Conservation (phyloP, 2,888 invertebrate genomes). For the Hipparchia sbordonii region DNA sequence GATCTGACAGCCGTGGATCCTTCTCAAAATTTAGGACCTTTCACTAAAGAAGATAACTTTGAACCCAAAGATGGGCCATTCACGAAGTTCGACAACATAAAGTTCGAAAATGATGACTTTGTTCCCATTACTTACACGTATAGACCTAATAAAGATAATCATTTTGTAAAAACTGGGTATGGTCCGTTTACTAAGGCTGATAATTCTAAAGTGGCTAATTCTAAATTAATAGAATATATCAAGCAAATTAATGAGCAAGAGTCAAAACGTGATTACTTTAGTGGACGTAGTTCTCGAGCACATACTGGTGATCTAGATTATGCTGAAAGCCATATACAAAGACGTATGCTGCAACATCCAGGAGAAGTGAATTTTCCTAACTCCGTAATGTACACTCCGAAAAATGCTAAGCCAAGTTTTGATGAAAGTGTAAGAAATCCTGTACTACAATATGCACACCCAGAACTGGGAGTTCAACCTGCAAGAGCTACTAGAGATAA, state of each 20-base stretch:
- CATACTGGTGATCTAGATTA: conserved; percentile 74
- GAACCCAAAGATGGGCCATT: conserved; percentile 82
- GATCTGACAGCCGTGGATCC: conserved; percentile 56
- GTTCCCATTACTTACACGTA: conserved; percentile 63
- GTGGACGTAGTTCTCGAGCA: conserved; percentile 76
- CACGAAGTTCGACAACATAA: conserved; percentile 83
- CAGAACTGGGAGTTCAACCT: conserved; percentile 90
- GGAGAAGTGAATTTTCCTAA: conserved; percentile 85
- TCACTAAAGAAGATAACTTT: conserved; percentile 84
- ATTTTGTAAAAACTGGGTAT: conserved; percentile 74
- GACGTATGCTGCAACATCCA: conserved; percentile 87
- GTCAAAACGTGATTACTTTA: conserved; percentile 83
- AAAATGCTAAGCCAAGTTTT: conserved; percentile 83
- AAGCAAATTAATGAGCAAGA: conserved; percentile 86
- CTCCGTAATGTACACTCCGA: conserved; percentile 85
- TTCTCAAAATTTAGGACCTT: conserved; percentile 80
- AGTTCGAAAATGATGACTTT: conserved; percentile 66
- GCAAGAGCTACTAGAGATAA: conserved; percentile 83
- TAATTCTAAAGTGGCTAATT: conserved; percentile 82
- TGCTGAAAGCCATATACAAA: conserved; percentile 84
- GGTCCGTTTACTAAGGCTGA: conserved; percentile 86
- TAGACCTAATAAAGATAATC: conserved; percentile 72
- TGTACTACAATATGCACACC: conserved; percentile 90
- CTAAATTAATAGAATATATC: conserved; percentile 85
- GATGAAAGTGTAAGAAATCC: conserved; percentile 89